phyloP scores from a whole-genome alignment of 1,140 invertebrate genomes.

The Diachasmimorpha longicaudata region DNA sequence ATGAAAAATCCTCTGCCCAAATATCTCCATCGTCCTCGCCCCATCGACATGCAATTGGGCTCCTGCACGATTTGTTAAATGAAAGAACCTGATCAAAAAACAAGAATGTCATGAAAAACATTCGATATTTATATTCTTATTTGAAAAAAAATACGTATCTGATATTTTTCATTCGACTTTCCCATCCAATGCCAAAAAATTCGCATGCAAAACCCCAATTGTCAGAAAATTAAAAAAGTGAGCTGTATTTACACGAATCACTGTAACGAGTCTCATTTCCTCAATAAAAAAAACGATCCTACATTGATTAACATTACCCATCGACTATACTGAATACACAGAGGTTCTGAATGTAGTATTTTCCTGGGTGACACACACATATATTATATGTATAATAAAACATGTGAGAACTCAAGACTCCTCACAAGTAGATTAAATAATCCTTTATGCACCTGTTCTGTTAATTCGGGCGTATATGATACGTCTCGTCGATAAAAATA shows the following conservation, averaged over 20 bases:
- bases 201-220: no score
- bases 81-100: no score
- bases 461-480: constrained; percentile 38
- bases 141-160: no score
- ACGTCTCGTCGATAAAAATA: constrained; percentile 42
- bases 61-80: no score
- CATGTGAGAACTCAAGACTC: neutral
- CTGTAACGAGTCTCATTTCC: neutral
- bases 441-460: constrained; percentile 30
- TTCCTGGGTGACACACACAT: constrained; percentile 2
- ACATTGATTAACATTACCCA: neutral
- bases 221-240: neutral
- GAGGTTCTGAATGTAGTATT: neutral
- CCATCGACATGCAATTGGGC: no score
- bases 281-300: neutral
- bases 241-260: neutral
- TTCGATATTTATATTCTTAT: no score
- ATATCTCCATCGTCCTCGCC: no score
- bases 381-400: neutral
- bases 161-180: no score
- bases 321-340: neutral
- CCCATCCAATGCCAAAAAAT: no score
- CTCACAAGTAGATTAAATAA: constrained; percentile 10
- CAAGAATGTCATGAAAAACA: no score
- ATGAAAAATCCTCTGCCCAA: no score